Conservation (phyloP, 2,888 invertebrate genomes). For the Drosophila tripunctata region DNA sequence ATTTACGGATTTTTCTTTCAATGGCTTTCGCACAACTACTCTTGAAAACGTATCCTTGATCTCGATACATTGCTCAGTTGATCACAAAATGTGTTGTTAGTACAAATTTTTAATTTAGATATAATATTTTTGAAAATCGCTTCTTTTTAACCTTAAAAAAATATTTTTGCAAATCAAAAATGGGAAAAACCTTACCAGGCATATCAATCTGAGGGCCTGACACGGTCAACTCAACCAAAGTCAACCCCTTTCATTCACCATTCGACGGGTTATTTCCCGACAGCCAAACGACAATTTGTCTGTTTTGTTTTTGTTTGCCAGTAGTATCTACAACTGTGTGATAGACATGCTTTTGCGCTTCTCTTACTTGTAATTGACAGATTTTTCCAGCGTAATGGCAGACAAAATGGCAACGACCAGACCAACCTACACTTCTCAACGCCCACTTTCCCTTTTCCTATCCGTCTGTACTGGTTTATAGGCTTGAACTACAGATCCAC, state of each 20-base stretch:
- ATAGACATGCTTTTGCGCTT: conserved; percentile 75
- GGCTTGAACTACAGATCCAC: not conserved
- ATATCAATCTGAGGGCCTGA: not conserved
- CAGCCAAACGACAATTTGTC: conserved; percentile 27
- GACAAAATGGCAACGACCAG: conserved; percentile 67
- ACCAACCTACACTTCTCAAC: conserved; percentile 15
- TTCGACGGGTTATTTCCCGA: not conserved
- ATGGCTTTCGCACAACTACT: conserved; percentile 12
- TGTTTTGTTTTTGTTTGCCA: conserved; percentile 23
- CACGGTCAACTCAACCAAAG: conserved; percentile 24
- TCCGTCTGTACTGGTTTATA: not conserved
- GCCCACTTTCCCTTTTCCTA: not conserved
- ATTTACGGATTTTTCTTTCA: conserved; percentile 31
- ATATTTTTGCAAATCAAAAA: no score
- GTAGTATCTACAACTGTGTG: conserved; percentile 33
- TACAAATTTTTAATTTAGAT: no score
- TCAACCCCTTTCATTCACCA: not conserved
- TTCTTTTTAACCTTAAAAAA: no score
- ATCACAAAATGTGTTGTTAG: no score
- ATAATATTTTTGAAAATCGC: no score
- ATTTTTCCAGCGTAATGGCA: conserved; percentile 71
- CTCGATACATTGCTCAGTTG: no score
- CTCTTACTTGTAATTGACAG: conserved; percentile 74
- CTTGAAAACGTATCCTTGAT: not conserved
- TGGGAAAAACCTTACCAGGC: not conserved